Base-by-base conservation (phyloP, 2,113 vertebrate species). In the Sapajus apella region DNA sequence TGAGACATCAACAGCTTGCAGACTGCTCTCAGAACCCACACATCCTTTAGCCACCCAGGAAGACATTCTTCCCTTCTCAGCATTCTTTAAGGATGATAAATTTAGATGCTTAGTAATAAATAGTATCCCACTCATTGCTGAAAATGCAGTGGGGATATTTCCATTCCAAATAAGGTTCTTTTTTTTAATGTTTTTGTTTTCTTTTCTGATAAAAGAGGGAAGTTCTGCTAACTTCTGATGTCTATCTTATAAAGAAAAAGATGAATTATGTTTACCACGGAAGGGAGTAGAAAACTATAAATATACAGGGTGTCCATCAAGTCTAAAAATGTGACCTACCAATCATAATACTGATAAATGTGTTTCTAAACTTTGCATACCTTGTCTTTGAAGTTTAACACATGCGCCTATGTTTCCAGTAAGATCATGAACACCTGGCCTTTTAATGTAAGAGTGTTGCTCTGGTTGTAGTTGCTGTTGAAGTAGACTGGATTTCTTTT, bases 61-160 rank as follows among this genome's bases (percentile, higher is more conserved):
- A 96, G 96, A 61, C 79, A 80, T 96, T 97, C 96, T 97, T 94
- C 85, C 96, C 85, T 95, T 97, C 95, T 98, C 96, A 98, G 96
- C 96, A 97, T 96, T 98, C 98, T 96, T 96, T 79, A n/a, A 73
- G 75, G 88, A 89, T 92, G 97, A 97, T 97, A 97, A 97, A 97
- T 98, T 98, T 98, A 98, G 97, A 96, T 55, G 66, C 95, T 93
- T 86, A 32, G 98, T 91, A 98, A 98, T 98, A 98, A 98, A 98
- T 97, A 97, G 97, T 97, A 92, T 97, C 98, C 95, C 87, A 97
- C 97, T 97, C 96, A 91, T 64, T 98, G 97, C 97, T 98, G 98
- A 98, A 97, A 94, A 6, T 43, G 87, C 97, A 97, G 52, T 45
- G 66, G 92, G 96, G 96, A 90, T 94, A 79, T 97, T 98, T 97